Evolutionary conservation across 2,113 vertebrate species (phyloP).

Genomic region (Anthoscopus minutus): DNA sequence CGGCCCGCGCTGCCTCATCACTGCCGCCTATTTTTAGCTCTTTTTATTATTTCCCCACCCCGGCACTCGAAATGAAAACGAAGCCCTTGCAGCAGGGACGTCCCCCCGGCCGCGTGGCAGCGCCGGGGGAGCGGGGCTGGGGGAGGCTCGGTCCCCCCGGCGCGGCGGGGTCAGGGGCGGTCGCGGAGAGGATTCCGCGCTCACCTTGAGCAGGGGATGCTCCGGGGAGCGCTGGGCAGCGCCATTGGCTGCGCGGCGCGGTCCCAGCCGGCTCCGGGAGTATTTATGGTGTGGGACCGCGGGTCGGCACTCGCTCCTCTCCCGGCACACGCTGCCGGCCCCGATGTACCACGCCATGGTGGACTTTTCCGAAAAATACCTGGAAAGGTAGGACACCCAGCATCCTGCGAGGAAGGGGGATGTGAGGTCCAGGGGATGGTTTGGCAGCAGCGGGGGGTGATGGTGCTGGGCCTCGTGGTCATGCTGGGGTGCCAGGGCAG

Average conservation of each 20-base stretch:
- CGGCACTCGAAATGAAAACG: background rate
- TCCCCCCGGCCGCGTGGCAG: background rate
- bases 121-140: background rate
- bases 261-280: background rate
- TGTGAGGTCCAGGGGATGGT: background rate
- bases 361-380: conserved; percentile 85
- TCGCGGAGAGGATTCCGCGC: background rate
- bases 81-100: background rate
- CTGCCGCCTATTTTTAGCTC: conserved; percentile 8
- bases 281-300: conserved; percentile 30
- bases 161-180: background rate
- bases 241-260: conserved; percentile 68
- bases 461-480: background rate
- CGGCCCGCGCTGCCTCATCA: background rate
- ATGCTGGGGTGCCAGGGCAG: background rate
- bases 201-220: conserved; percentile 27
- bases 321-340: background rate
- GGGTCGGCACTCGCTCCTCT: background rate
- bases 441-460: fast-evolving
- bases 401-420: background rate
- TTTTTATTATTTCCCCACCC: background rate
- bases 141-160: background rate
- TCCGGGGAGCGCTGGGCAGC: background rate
- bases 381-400: conserved; percentile 78
- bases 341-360: conserved; percentile 77